Base-by-base conservation (phyloP, 2,797 vertebrate species). In the Enteromius thamalakanensis region DNA sequence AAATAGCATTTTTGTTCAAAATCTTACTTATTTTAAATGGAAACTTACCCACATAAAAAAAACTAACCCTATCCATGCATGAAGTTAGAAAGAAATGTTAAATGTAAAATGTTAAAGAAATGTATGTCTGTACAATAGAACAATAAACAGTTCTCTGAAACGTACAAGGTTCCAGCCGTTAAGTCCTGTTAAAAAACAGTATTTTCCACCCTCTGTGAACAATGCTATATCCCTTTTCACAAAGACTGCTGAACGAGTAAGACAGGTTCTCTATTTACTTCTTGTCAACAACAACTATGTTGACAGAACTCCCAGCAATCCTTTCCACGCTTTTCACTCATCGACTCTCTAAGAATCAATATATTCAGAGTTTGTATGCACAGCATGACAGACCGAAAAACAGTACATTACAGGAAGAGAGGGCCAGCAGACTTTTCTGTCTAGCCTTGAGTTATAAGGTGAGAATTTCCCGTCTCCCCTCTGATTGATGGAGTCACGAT, bases 401-500 rank as follows among this genome's bases (percentile, higher is more conserved):
- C 60, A 62, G 23, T 62, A 62, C 60, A 29, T 62, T 74, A 67
- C 51, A 75, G 74, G 49, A 81, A 10, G 49, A 60, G 74, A 75
- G 79, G 58, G 64, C 37, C 69, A 68, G 60, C 67, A 68, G 69
- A 49, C 47, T 21, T 64, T 76, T 69, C 74, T 82, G 83, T 68
- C 80, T 64, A 47, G 45, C 71, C 53, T 37, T 79, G 70, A 85
- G 79, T 90, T 88, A 85, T 85, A 83, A 89, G 86, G 85, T 85
- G 89, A 90, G 80, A 92, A 85, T 88, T 89, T 74, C 76, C 82
- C 58, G 77, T 88, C 84, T 86, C 45, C 37, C 69, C 19, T 64
- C 19, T 89, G 90, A 94, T 90, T 91, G 86, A 93, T 90, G 80
- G 82, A 79, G 77, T 62, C 79, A 70, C 34, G 77, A 81, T 84